Evolutionary conservation across 2,888 invertebrate species (phyloP), one percentile per base, ranked within the genome.

Genomic region (Rhodophaea formosa): DNA sequence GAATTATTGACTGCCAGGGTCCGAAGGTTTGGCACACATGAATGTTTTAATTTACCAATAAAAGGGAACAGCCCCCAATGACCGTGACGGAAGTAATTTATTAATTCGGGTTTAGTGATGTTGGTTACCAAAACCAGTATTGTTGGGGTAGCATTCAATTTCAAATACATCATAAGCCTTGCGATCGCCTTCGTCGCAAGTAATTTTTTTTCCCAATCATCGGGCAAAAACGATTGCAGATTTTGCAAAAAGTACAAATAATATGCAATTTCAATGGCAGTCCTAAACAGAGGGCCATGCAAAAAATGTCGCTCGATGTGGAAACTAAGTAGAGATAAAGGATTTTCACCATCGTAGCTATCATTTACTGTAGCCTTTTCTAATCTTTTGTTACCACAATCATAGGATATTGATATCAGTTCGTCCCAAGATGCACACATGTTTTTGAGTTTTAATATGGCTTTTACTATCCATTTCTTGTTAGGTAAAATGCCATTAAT

Each of bases 351-450:
- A 32, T 51, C 15, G 35, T 15, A 51, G 3, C 35, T 51, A 3
- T 51, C 51, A 14, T 51, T 32, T 16, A 51, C 12, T 16, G 6
- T 10, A 35, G 8, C 17, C 12, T 16, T 45, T 45, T 15, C 16
- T 51, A 10, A 15, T 35, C 30, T 51, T 5, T 32, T 15, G 8
- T 10, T 10, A 8, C 30, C 49, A 32, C 10, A 51, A 16, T 15
- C 16, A 8, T 51, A 35, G 6, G 51, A 51, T 7, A 51, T 15
- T 1, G 15, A 32, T 7, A 51, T 15, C 5, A 51, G 15, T 51
- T 51, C 51, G 5, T 51, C 51, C 59, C 59, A 62, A 56, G 62
- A 59, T 53, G 32, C 49, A 58, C 62, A 62, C 59, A 62, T 59
- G 54, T 54, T 60, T 51, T 15, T 30, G 3, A 51, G 10, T 35